Conservation (phyloP, 2,797 vertebrate genomes). For the Alca torda region DNA sequence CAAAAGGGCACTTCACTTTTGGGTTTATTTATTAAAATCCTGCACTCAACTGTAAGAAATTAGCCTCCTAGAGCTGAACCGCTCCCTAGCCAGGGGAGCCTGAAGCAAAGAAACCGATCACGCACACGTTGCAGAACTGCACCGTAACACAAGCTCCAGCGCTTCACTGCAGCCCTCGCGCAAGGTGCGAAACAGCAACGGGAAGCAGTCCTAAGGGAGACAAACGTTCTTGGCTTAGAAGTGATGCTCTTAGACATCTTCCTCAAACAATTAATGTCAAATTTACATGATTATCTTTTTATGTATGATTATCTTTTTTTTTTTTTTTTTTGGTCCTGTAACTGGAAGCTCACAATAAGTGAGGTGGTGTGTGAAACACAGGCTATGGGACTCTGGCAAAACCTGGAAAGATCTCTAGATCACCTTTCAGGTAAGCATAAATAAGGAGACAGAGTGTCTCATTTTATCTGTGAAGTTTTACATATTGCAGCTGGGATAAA, state of each 20-base stretch:
- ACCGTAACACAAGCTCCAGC: conserved; percentile 27
- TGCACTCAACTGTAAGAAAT: conserved; percentile 80
- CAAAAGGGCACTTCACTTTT: conserved; percentile 82
- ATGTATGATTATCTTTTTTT: background rate
- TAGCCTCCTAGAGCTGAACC: conserved; percentile 83
- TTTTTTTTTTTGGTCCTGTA: background rate
- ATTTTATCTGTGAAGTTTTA: conserved; percentile 22
- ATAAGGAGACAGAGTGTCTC: background rate
- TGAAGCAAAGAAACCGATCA: conserved; percentile 50
- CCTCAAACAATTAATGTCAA: background rate
- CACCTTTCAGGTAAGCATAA: conserved; percentile 1
- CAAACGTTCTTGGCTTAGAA: background rate
- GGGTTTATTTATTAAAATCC: conserved; percentile 83
- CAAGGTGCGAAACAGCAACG: background rate
- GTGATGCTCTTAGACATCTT: background rate
- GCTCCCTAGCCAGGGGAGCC: conserved; percentile 64
- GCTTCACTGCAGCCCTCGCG: background rate
- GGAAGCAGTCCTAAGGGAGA: background rate
- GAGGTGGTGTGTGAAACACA: conserved; percentile 8
- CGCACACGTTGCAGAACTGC: conserved; percentile 20
- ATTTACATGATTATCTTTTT: background rate
- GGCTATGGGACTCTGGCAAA: background rate
- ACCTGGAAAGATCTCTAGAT: background rate
- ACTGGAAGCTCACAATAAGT: conserved; percentile 44
- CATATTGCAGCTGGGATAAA: background rate